Conservation (phyloP, 2,113 vertebrate species). For the Tachuris rubrigastra region DNA sequence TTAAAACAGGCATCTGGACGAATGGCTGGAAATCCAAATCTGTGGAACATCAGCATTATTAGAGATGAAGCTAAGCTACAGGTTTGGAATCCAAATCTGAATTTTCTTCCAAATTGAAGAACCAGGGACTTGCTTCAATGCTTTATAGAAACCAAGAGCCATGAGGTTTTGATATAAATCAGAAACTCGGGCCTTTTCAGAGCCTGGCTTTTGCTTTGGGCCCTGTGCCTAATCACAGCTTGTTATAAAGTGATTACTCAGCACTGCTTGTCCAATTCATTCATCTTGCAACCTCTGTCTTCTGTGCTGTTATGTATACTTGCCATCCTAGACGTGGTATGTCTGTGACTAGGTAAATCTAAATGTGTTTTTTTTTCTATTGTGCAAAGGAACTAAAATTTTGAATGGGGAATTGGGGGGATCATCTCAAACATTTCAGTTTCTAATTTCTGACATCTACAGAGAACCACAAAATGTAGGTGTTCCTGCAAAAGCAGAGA, state of each 20-base stretch:
- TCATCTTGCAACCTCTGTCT: neutral
- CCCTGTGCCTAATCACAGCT: neutral
- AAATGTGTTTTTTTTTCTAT: neutral
- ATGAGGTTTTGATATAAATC: slow-evolving; percentile 49
- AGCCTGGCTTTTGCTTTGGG: neutral
- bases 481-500: slow-evolving; percentile 68
- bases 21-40: neutral
- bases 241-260: slow-evolving; percentile 48
- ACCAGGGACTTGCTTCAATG: neutral
- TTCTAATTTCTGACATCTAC: neutral
- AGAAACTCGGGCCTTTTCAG: neutral
- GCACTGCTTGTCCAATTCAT: slow-evolving; percentile 9
- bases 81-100: neutral
- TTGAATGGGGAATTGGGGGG: neutral
- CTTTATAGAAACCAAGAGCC: slow-evolving; percentile 12
- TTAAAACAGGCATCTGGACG: neutral
- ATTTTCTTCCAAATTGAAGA: neutral
- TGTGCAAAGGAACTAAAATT: neutral
- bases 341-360: neutral
- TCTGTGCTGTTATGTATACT: neutral
- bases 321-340: neutral
- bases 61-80: slow-evolving; percentile 2
- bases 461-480: slow-evolving; percentile 16
- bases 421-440: neutral
- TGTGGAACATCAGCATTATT: neutral